Conservation (phyloP, 2,888 invertebrate species). For the Steinernema hermaphroditum region DNA sequence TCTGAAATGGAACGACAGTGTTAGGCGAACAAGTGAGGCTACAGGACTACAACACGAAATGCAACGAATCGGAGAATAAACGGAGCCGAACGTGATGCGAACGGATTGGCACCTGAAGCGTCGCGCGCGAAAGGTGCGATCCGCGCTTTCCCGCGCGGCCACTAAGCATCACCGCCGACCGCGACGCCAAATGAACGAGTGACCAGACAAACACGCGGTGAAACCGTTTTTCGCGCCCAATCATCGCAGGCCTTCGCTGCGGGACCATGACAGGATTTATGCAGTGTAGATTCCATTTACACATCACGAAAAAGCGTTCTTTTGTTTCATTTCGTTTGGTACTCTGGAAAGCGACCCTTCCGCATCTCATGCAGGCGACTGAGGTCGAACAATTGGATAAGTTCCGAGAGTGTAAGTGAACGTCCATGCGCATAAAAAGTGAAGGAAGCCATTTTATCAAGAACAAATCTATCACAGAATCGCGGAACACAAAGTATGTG, state of each 20-base stretch:
- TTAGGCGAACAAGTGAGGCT: neutral
- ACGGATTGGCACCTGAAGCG: neutral
- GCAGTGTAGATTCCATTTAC: no score
- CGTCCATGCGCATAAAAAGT: neutral
- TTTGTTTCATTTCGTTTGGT: no score
- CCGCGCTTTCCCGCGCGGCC: neutral
- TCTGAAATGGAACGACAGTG: neutral
- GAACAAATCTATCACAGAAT: constrained; percentile 19
- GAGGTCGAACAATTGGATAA: no score
- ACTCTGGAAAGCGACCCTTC: no score
- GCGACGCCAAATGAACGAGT: neutral
- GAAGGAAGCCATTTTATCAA: neutral
- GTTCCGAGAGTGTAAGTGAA: no score
- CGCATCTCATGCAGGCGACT: no score
- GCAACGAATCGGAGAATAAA: neutral
- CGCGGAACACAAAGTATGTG: neutral
- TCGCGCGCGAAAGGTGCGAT: neutral
- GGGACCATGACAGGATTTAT: neutral
- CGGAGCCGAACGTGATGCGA: neutral
- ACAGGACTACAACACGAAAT: neutral
- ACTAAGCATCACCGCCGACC: neutral
- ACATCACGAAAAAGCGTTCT: no score
- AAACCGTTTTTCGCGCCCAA: neutral
- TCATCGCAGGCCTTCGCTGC: neutral
- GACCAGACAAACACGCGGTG: neutral